Conservation (phyloP, 2,888 invertebrate genomes). For the Drosophila seclusa region DNA sequence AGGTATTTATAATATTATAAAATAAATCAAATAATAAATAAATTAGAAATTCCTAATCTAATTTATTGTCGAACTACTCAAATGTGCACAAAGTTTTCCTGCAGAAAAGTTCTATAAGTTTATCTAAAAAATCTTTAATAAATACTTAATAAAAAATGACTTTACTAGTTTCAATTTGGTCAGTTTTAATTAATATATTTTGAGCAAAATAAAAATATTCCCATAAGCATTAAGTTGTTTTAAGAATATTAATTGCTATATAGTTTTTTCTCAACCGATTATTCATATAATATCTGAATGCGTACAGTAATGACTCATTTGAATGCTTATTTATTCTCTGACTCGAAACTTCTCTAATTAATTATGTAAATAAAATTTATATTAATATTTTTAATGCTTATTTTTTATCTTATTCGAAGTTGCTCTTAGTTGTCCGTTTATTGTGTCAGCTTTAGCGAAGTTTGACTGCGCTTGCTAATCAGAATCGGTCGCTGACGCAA, state of each 20-base stretch:
- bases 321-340: background rate
- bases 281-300: background rate
- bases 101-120: too few relatives aligned
- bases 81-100: too few relatives aligned
- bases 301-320: background rate
- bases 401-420: background rate
- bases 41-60: background rate
- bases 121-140: too few relatives aligned
- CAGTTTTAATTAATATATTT: background rate
- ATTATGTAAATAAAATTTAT: background rate
- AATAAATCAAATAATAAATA: background rate
- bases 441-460: background rate
- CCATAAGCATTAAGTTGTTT: background rate
- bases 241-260: background rate
- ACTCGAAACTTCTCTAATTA: background rate
- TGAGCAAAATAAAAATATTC: background rate
- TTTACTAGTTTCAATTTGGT: too few relatives aligned
- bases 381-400: background rate
- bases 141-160: too few relatives aligned
- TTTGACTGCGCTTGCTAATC: background rate
- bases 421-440: background rate
- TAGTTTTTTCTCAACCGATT: background rate
- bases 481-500: background rate
- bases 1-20: background rate
- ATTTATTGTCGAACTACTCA: background rate